Base-by-base conservation (phyloP, 2,888 invertebrate species). In the Drosophila picticornis region DNA sequence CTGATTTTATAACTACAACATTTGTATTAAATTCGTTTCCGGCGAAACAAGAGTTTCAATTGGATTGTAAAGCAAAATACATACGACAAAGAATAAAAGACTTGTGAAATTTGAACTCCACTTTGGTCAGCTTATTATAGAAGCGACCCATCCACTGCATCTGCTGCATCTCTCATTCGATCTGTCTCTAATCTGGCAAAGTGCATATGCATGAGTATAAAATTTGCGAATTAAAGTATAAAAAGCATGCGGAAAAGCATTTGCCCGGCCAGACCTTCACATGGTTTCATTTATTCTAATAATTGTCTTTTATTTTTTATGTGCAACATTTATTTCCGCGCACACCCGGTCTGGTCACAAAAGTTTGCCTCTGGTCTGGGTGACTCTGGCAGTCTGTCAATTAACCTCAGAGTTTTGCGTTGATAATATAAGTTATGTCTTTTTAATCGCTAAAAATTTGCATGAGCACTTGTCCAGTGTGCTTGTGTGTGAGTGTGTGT, bases 401-500 rank as follows among this genome's bases (percentile, higher is more conserved):
- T 90, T 88, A 91, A 90, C 90, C 91, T 88, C 83, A 79, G 66
- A 75, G 87, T 73, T 87, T 90, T 88, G 90, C 75, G 91, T 91
- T 91, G 88, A 91, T 91, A 91, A 85, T 87, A 82, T 90, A 91
- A 91, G 82, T 91, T 91, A 91, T 91, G 81, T 83, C 81, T 91
- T 91, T 91, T 91, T 91, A 91, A 91, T 91, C 84, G 90, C 72
- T 86, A 77, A 88, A 85, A 90, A 90, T 87, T 87, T 90, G 87
- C 87, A 87, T 90, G 84, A 78, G 57, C 77, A 70, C 72, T 66
- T 72, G 31, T 38, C n/a, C 61, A 50, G 43, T 53, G 50, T 29
- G 16, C 61, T 19, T 38, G 34, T 56, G 27, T 43, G 43, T 53
- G 40, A 43, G 34, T 48, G 62, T 63, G 22, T 51, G 53, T 52